Conservation (phyloP, 2,888 invertebrate species). For the Ariolimax columbianus region DNA sequence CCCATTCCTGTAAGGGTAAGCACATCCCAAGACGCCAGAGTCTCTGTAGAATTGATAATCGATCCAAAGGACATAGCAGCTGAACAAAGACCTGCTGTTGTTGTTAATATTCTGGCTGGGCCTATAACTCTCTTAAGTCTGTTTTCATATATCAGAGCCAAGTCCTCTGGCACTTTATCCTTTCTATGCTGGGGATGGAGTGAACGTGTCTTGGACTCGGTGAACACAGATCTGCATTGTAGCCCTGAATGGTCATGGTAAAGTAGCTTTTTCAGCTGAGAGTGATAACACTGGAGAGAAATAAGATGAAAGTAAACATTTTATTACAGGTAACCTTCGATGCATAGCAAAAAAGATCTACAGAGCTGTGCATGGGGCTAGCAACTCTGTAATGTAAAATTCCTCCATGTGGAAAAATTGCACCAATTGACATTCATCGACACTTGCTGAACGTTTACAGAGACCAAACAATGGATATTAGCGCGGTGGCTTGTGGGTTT, state of each 20-base stretch:
- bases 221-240: not conserved
- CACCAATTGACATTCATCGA: too few species aligned
- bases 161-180: conserved; percentile 32
- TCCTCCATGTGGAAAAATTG: too few species aligned
- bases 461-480: too few species aligned
- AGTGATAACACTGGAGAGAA: not conserved
- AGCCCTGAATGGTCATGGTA: not conserved
- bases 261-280: not conserved
- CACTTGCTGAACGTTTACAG: too few species aligned
- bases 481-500: too few species aligned
- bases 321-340: too few species aligned
- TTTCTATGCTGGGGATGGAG: conserved; percentile 20
- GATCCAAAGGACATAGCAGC: not conserved
- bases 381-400: too few species aligned
- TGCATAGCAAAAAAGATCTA: too few species aligned
- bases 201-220: not conserved
- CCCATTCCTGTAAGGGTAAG: not conserved
- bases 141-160: conserved; percentile 29
- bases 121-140: conserved; percentile 9
- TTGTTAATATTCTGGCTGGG: conserved; percentile 19
- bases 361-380: too few species aligned
- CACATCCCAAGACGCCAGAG: not conserved
- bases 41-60: not conserved
- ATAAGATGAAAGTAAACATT: not conserved
- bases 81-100: not conserved